Percentiles rank a stretch among this genome's conserved stretches.
Evolutionary conservation across 2,113 vertebrate species (phyloP).

Genomic region (Atrichornis clamosus): DNA sequence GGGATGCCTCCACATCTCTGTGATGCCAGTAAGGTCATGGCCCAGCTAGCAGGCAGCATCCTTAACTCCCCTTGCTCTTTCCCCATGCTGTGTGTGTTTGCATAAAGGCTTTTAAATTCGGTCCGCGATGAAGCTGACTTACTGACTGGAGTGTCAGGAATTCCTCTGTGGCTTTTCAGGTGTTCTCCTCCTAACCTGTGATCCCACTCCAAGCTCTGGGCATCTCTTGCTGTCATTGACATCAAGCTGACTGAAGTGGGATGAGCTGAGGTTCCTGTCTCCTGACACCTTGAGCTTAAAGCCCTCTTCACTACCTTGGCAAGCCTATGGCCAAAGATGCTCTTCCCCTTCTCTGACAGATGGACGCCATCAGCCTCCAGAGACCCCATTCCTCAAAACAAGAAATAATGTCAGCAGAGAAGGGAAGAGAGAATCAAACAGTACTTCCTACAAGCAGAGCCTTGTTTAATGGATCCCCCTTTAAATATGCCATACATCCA

Average conservation of each 20-base stretch:
- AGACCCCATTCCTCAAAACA: neutral
- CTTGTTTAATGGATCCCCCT: neutral
- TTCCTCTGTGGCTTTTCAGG: neutral
- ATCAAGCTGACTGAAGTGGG: neutral
- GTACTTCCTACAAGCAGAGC: neutral
- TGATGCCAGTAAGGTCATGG: neutral
- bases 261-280: neutral
- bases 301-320: neutral
- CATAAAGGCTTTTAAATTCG: neutral
- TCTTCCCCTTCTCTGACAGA: neutral
- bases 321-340: neutral
- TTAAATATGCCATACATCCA: neutral
- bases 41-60: accelerated
- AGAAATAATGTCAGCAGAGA: neutral
- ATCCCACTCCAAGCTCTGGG: neutral
- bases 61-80: neutral
- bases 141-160: neutral
- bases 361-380: neutral
- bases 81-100: neutral
- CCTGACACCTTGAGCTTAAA: neutral
- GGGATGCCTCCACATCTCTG: accelerated
- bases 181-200: neutral
- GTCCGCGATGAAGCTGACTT: accelerated
- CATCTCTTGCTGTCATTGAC: neutral
- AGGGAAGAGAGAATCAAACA: neutral